Conservation (phyloP, 2,888 invertebrate genomes). For the Rambutsinella grinnellia region DNA sequence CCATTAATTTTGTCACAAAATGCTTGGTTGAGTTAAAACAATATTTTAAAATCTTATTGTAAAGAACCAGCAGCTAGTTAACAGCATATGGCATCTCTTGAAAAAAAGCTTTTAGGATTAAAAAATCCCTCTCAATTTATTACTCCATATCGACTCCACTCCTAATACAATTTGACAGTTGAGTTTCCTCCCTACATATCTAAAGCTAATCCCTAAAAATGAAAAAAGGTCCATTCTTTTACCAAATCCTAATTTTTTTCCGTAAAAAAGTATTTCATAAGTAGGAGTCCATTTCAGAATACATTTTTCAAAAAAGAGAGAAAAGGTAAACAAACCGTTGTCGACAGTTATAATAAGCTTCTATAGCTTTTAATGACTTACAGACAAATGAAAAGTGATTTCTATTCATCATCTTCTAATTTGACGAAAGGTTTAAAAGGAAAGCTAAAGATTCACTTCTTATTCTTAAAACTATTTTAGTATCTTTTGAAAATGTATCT, state of each 20-base stretch:
- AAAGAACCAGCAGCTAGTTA: too few relatives aligned
- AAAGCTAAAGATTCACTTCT: not conserved
- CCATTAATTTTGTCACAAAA: too few relatives aligned
- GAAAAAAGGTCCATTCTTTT: too few relatives aligned
- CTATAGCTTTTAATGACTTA: constrained; percentile 42
- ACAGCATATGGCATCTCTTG: too few relatives aligned
- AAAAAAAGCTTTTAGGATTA: too few relatives aligned
- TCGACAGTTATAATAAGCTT: constrained; percentile 42
- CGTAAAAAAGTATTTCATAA: not conserved
- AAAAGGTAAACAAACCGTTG: constrained; percentile 17
- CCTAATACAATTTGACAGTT: too few relatives aligned
- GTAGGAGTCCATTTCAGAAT: constrained; percentile 2
- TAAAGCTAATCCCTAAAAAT: too few relatives aligned
- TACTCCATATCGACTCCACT: too few relatives aligned
- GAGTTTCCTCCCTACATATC: too few relatives aligned
- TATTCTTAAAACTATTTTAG: not conserved
- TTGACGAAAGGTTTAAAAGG: constrained; percentile 7
- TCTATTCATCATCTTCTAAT: constrained; percentile 55
- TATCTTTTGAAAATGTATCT: not conserved
- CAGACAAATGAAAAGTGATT: constrained; percentile 65
- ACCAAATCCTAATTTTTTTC: constrained; percentile 3
- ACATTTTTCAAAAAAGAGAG: not conserved
- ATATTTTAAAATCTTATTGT: too few relatives aligned
- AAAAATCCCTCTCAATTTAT: too few relatives aligned
- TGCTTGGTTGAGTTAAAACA: too few relatives aligned